Percentiles rank a stretch among this genome's conserved stretches.
phyloP scores from a whole-genome alignment of 2,888 invertebrate genomes.

The Yponomeuta cagnagella region DNA sequence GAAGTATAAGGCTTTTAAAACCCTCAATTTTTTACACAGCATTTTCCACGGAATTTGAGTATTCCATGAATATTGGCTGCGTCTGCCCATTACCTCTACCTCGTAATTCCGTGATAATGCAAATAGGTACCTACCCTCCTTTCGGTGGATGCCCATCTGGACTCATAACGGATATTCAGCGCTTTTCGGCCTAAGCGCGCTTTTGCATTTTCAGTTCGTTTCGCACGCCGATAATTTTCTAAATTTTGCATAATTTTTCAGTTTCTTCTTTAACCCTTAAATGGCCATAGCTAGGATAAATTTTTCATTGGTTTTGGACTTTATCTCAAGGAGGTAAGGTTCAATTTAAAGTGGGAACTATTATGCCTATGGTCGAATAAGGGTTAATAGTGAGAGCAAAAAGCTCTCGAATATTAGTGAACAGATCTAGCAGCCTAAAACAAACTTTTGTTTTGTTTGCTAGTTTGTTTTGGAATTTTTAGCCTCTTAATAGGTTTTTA shows the following conservation, averaged over 20 bases:
- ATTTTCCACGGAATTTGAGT: background rate
- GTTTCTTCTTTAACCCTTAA: background rate
- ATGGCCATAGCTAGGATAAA: too few relatives aligned
- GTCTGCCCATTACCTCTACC: slow-evolving; percentile 33
- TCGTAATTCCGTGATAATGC: slow-evolving; percentile 59
- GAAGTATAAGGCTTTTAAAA: background rate
- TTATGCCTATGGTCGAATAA: too few relatives aligned
- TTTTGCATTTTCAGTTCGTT: slow-evolving; percentile 14
- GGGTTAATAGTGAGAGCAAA: background rate
- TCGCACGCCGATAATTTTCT: background rate
- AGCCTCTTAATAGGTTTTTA: too few relatives aligned
- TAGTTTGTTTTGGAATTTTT: too few relatives aligned
- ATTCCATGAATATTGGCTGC: background rate
- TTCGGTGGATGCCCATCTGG: slow-evolving; percentile 41
- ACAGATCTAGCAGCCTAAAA: too few relatives aligned
- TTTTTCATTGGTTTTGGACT: too few relatives aligned
- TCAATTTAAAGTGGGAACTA: too few relatives aligned
- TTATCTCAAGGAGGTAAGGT: too few relatives aligned
- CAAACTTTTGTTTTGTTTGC: too few relatives aligned
- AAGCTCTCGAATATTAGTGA: background rate
- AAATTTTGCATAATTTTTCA: background rate
- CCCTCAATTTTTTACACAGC: background rate
- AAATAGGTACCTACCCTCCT: slow-evolving; percentile 41
- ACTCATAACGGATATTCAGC: slow-evolving; percentile 52
- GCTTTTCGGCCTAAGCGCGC: slow-evolving; percentile 12